Evolutionary conservation across 2,888 invertebrate species (phyloP).

Genomic region (Drosophila rellima): DNA sequence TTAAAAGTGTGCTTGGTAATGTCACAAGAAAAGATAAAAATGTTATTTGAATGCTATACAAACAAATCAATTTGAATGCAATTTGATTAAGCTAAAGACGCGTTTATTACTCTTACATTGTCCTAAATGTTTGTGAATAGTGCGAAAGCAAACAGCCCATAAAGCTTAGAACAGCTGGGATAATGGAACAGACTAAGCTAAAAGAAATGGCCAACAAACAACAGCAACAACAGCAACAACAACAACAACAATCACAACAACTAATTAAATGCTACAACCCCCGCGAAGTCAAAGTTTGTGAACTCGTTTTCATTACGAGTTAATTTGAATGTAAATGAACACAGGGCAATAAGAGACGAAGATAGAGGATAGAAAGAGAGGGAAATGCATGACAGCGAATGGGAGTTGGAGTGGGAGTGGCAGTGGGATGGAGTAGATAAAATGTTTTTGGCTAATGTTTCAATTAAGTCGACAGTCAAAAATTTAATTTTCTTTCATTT

Average conservation of each 20-base stretch:
- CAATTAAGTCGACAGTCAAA: slow-evolving; percentile 81
- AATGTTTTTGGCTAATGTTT: slow-evolving; percentile 81
- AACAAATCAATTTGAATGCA: background rate
- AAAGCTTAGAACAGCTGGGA: slow-evolving; percentile 29
- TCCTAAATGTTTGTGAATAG: slow-evolving; percentile 55
- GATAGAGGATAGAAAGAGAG: slow-evolving; percentile 4
- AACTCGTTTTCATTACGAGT: slow-evolving; percentile 83
- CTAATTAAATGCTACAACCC: slow-evolving; percentile 79
- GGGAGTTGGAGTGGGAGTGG: background rate
- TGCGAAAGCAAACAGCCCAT: slow-evolving; percentile 57
- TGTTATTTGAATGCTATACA: background rate
- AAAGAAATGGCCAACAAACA: slow-evolving; percentile 72
- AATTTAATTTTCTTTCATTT: slow-evolving; percentile 83
- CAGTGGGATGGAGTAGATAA: slow-evolving; percentile 50
- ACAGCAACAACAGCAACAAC: slow-evolving; percentile 28
- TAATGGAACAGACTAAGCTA: slow-evolving; percentile 60
- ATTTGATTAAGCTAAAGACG: slow-evolving; percentile 3
- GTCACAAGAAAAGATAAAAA: no score
- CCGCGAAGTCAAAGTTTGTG: slow-evolving; percentile 65
- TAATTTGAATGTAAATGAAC: slow-evolving; percentile 84
- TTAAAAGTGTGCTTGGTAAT: no score
- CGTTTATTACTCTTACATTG: slow-evolving; percentile 1
- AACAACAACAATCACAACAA: slow-evolving; percentile 70
- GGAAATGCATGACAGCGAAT: no score
- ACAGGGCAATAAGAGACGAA: slow-evolving; percentile 26